A percentile compares a stretch with the other conserved stretches of the same genome.
Conservation (phyloP, 2,888 invertebrate species). For the Pheosia tremula region DNA sequence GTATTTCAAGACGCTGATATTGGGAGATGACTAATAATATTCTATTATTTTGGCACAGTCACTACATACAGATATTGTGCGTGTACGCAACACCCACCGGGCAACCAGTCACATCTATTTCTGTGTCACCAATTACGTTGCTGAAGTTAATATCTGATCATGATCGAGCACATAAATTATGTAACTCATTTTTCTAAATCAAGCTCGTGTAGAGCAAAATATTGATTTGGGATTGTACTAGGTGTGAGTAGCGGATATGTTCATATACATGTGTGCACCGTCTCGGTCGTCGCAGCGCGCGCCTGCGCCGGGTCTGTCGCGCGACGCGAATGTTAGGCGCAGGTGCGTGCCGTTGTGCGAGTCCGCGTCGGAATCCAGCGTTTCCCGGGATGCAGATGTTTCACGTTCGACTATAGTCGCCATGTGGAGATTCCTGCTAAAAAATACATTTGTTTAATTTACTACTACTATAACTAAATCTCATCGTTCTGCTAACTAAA, state of each 20-base stretch:
- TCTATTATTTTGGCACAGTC: conserved; percentile 30
- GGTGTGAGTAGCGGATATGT: conserved; percentile 76
- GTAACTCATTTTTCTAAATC: no score
- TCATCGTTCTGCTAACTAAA: no score
- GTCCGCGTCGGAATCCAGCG: conserved; percentile 62
- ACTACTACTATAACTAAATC: no score
- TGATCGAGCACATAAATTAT: no score
- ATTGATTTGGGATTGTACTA: conserved; percentile 28
- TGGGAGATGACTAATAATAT: conserved; percentile 9
- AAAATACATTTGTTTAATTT: not conserved
- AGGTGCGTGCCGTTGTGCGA: conserved; percentile 61
- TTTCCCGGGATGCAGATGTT: conserved; percentile 69
- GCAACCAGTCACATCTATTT: conserved; percentile 30
- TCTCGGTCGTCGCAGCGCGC: conserved; percentile 64
- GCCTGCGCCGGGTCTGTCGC: conserved; percentile 48
- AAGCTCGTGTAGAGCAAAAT: no score
- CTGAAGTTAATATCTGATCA: no score
- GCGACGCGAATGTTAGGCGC: conserved; percentile 65
- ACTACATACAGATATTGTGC: conserved; percentile 22
- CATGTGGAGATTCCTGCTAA: conserved; percentile 69
- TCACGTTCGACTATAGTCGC: conserved; percentile 79
- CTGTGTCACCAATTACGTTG: conserved; percentile 20
- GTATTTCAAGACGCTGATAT: not conserved
- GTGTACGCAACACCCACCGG: conserved; percentile 23
- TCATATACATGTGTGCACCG: conserved; percentile 78